A percentile compares a stretch with the other conserved stretches of the same genome.
These are phyloP conservation scores for Meloidogyne floridensis DNA, from an alignment of 1,140 invertebrate species.

Conservation along the genomic window DNA sequence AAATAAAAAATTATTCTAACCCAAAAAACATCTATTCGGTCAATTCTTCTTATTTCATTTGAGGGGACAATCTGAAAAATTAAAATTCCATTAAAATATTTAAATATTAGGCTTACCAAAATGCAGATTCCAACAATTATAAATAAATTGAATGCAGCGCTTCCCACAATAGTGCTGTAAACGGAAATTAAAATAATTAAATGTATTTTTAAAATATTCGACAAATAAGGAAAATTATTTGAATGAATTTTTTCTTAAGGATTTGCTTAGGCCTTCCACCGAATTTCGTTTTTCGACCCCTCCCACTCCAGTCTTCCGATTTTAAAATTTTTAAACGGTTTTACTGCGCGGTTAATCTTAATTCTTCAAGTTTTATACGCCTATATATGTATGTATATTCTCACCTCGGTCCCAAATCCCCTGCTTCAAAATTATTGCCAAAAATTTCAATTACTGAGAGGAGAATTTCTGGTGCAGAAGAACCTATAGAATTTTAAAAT, in stretches of 20 bases:
- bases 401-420: conserved; percentile 66
- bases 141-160: conserved; percentile 70
- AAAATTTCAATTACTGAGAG: conserved; percentile 69
- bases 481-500: conserved; percentile 64
- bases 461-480: conserved; percentile 70
- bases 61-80: conserved; percentile 67
- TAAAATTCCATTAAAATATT: background rate
- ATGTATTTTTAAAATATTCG: too few species aligned
- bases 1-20: conserved; percentile 32
- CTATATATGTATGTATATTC: background rate
- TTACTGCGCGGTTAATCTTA: too few species aligned
- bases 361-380: too few species aligned
- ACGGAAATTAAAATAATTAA: background rate
- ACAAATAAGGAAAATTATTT: too few species aligned
- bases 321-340: too few species aligned
- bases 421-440: conserved; percentile 64
- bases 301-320: too few species aligned
- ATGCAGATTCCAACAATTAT: conserved; percentile 64
- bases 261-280: too few species aligned
- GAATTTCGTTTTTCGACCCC: too few species aligned
- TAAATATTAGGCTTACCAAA: conserved; percentile 69
- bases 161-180: conserved; percentile 68
- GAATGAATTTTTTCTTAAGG: too few species aligned
- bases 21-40: conserved; percentile 67
- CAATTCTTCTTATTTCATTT: conserved; percentile 66